phyloP scores from a whole-genome alignment of 2,797 vertebrate species.

The Enteromius mattozi region DNA sequence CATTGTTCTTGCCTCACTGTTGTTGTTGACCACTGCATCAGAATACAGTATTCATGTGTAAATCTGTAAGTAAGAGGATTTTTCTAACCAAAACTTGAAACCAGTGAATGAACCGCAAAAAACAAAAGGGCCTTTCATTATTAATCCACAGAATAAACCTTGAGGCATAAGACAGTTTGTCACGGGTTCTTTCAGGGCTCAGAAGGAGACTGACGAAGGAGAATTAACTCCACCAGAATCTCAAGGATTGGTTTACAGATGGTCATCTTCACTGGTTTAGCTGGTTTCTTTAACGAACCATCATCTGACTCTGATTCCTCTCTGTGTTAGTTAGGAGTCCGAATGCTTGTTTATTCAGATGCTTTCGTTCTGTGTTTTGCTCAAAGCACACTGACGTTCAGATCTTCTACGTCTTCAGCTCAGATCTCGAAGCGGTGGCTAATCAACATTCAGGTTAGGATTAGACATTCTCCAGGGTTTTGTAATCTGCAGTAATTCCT shows the following conservation, averaged over 20 bases:
- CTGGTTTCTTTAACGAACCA: background rate
- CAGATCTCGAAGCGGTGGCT: background rate
- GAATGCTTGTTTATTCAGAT: background rate
- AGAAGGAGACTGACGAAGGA: background rate
- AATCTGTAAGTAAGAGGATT: slow-evolving; percentile 14
- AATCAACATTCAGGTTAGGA: slow-evolving; percentile 4
- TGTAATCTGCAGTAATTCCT: slow-evolving; percentile 18
- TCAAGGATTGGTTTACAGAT: background rate
- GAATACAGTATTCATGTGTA: background rate
- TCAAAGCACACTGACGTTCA: background rate
- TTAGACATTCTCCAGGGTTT: slow-evolving; percentile 2
- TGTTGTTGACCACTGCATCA: background rate
- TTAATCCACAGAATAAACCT: slow-evolving; percentile 18
- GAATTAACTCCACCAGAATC: background rate
- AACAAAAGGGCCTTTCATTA: slow-evolving; percentile 21
- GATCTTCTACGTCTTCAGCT: background rate
- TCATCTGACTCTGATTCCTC: background rate
- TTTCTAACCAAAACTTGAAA: background rate
- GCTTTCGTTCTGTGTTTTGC: background rate
- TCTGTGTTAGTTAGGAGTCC: background rate
- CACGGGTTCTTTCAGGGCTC: background rate
- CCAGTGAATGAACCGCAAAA: background rate
- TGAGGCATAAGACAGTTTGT: slow-evolving; percentile 1
- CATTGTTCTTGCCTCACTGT: background rate
- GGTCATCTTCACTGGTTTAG: background rate